phyloP scores from a whole-genome alignment of 1,140 invertebrate genomes.

The Branchinecta lindahli region DNA sequence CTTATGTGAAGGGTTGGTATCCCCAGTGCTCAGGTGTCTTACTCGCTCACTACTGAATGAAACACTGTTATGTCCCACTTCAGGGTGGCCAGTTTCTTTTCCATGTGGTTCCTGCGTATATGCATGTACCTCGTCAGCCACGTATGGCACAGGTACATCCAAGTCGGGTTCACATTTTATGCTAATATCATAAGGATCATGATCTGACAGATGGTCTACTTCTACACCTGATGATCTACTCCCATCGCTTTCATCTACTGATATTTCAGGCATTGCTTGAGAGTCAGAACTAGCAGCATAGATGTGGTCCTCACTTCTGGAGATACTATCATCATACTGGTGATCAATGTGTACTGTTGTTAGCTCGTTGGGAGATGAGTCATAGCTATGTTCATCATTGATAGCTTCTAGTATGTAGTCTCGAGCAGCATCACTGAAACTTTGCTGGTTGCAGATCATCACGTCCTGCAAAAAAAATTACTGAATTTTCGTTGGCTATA shows the following conservation, averaged over 20 bases:
- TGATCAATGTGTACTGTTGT: background rate
- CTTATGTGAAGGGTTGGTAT: too few relatives aligned
- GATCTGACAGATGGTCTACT: background rate
- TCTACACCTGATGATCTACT: background rate
- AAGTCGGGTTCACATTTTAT: background rate
- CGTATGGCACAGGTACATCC: background rate
- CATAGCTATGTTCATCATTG: background rate
- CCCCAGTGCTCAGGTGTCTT: too few relatives aligned
- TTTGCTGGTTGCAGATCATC: background rate
- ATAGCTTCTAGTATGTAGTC: background rate
- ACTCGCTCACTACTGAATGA: too few relatives aligned
- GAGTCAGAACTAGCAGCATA: background rate
- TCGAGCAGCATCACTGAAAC: background rate
- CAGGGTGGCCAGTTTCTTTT: background rate
- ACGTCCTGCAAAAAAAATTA: background rate
- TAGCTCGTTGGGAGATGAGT: background rate
- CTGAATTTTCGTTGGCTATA: background rate
- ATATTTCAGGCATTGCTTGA: too few relatives aligned
- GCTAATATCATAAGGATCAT: background rate
- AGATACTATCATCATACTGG: background rate
- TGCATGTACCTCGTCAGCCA: background rate
- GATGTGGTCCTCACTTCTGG: background rate
- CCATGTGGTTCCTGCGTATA: background rate
- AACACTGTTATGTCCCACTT: too few relatives aligned
- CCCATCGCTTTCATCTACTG: background rate